A percentile compares a stretch with the other conserved stretches of the same genome.
phyloP scores from a whole-genome alignment of 2,797 vertebrate genomes.

The Neosalanx taihuensis region DNA sequence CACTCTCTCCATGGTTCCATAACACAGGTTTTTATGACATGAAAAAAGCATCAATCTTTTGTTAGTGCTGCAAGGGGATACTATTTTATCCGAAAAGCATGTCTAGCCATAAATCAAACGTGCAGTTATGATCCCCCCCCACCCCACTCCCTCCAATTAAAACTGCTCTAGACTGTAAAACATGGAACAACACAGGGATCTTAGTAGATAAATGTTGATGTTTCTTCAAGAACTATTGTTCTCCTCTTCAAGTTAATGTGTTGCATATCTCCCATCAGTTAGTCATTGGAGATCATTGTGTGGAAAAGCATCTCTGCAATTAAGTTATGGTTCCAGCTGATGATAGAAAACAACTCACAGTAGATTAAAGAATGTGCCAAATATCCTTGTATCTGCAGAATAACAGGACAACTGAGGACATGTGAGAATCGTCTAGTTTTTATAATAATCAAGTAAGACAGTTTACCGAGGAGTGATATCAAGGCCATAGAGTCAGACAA shows the following conservation, averaged over 20 bases:
- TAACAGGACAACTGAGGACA: neutral
- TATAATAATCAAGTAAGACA: slow-evolving; percentile 21
- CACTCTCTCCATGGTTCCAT: slow-evolving; percentile 30
- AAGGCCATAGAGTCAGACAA: slow-evolving; percentile 47
- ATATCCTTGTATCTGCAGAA: neutral
- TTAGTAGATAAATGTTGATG: neutral
- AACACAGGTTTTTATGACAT: slow-evolving; percentile 48
- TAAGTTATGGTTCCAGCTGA: neutral
- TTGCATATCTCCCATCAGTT: neutral
- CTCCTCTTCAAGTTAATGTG: neutral
- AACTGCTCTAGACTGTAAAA: slow-evolving; percentile 16
- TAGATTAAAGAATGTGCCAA: neutral
- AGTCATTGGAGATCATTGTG: neutral
- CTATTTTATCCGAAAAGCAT: slow-evolving; percentile 35
- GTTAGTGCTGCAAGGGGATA: slow-evolving; percentile 47
- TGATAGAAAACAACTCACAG: neutral
- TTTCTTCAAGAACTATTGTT: neutral
- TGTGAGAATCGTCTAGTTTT: neutral
- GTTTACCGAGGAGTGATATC: slow-evolving; percentile 20
- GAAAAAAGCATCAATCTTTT: slow-evolving; percentile 42
- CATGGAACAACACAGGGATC: neutral
- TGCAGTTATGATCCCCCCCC: neutral
- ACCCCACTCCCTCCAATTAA: neutral
- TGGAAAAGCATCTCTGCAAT: neutral
- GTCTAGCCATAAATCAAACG: slow-evolving; percentile 39